Conservation (phyloP, 64 coral and sea anemone species). For the Orbicella faveolata region DNA sequence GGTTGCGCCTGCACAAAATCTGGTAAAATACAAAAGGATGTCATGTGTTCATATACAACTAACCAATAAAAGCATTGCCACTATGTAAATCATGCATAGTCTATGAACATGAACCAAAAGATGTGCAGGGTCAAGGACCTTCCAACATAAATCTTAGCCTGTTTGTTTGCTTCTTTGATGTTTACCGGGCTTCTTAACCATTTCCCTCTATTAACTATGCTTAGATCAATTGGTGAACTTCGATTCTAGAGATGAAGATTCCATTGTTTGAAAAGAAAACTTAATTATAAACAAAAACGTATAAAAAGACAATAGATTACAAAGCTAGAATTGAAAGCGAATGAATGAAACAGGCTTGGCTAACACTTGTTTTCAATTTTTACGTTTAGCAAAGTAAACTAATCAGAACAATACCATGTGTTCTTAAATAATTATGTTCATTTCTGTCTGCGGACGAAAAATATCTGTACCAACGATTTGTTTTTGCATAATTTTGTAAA, state of each 20-base stretch:
- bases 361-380: neutral
- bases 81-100: too few species aligned
- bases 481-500: neutral
- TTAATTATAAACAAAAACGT: neutral
- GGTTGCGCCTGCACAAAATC: too few species aligned
- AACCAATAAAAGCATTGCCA: too few species aligned
- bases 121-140: too few species aligned
- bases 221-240: too few species aligned
- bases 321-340: neutral
- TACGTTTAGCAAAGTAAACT: neutral
- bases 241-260: neutral
- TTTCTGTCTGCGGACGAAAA: neutral
- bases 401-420: neutral
- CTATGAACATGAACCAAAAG: too few species aligned
- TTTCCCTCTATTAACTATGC: too few species aligned
- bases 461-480: neutral
- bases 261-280: neutral
- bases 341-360: neutral
- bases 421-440: constrained; percentile 16
- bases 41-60: too few species aligned
- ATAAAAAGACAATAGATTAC: neutral
- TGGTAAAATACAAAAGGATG: too few species aligned
- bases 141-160: too few species aligned
- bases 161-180: too few species aligned
- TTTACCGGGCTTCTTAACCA: too few species aligned